Base-by-base conservation (phyloP, 2,888 invertebrate species). In the Nemurella pictetii region DNA sequence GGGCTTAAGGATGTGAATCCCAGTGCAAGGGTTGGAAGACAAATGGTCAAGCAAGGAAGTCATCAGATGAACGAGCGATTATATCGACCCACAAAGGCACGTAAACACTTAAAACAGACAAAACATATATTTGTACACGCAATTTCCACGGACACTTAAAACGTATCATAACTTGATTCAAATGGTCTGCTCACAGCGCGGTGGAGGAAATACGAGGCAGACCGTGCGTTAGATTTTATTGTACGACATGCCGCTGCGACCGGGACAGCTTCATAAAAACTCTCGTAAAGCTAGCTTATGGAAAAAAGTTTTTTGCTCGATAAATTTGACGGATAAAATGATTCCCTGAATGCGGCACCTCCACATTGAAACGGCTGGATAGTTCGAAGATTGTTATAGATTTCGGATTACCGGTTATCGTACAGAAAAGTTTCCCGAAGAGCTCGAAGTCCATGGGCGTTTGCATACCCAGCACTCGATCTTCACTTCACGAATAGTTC, bases 1-100 rank as follows among this genome's bases (percentile, higher is more conserved):
- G 30, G 32, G 30, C 29, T 0, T 28, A 30, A 30, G 75, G 75
- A 28, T 26, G 75, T 26, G 75, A 28, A 28, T 75, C 27, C 75
- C 32, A 26, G 4, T 12, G 80, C 20, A 5, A 2, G 80, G 35
- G 32, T 5, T 35, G 80, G 32, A 35, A 80, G 80, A 80, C 26
- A 36, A 80, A 80, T 35, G 30, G 36, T 35, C 80, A 80, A 80
- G 30, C 28, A 78, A 35, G 35, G 35, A 80, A 35, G 32, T 35
- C 80, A 80, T 80, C 80, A 35, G 15, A 30, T 15, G 26, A 80
- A 35, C 35, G 80, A 36, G 35, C 25, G 80, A 9, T n/a, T 32
- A 35, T 35, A 80, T 80, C 80, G 32, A 35, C 32, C 75, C 75
- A 75, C 27, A 27, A 2, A n/a, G 12, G n/a, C 32, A 80, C 7